Evolutionary conservation across 2,888 invertebrate species (phyloP).

Genomic region (Pyrrhia umbra): DNA sequence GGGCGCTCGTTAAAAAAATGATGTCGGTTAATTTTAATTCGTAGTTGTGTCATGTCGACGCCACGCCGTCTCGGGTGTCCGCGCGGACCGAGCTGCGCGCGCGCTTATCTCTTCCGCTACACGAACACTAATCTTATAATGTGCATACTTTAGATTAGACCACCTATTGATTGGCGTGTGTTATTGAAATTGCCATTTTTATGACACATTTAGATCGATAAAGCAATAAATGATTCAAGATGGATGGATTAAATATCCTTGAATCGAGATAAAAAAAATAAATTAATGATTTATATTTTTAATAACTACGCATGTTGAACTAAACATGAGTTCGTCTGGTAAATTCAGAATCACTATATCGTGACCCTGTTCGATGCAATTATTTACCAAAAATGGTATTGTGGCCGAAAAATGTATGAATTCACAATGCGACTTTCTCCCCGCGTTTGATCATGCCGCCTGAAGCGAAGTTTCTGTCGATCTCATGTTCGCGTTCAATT

Average conservation of each 20-base stretch:
- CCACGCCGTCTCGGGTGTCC: constrained; percentile 79
- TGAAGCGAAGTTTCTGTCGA: constrained; percentile 47
- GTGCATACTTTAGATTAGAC: constrained; percentile 53
- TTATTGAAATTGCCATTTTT: constrained; percentile 40
- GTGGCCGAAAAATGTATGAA: constrained; percentile 66
- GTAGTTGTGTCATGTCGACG: constrained; percentile 70
- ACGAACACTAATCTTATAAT: constrained; percentile 63
- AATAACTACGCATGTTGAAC: constrained; percentile 1
- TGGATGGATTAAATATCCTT: constrained; percentile 22
- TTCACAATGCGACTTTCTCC: constrained; percentile 70
- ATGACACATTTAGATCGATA: constrained; percentile 35
- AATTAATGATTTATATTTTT: constrained; percentile 8
- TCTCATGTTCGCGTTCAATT: constrained; percentile 59
- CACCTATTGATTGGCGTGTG: constrained; percentile 44
- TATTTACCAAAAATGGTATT: constrained; percentile 73
- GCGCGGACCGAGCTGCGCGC: constrained; percentile 42
- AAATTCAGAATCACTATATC: constrained; percentile 44
- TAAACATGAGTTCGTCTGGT: constrained; percentile 35
- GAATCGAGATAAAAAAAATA: constrained; percentile 18
- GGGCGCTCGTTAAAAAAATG: constrained; percentile 74
- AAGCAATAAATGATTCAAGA: constrained; percentile 33
- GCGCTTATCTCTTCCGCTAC: constrained; percentile 66
- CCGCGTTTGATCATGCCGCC: constrained; percentile 68
- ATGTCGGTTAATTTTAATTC: constrained; percentile 70
- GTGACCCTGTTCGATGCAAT: constrained; percentile 72